Percentiles rank a stretch among this genome's conserved stretches.
These are phyloP conservation scores for Aphelinus certus DNA, from an alignment of 1,140 invertebrate genomes.

Conservation along the genomic window DNA sequence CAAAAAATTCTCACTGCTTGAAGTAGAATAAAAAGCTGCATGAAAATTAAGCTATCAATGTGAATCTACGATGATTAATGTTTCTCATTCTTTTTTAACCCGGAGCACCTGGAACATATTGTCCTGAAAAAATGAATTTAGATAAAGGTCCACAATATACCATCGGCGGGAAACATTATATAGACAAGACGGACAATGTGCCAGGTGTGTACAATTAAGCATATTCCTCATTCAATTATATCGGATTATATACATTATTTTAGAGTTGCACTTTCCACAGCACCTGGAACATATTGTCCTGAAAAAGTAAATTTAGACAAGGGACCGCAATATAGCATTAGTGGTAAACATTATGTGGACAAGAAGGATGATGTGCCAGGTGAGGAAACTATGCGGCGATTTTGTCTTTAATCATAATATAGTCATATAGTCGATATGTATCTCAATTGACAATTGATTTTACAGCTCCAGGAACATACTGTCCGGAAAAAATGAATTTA, in stretches of 20 bases:
- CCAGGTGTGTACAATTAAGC: conserved; percentile 43
- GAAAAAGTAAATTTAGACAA: conserved; percentile 46
- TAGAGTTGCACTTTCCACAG: conserved; percentile 12
- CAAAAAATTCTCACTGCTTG: too few species aligned
- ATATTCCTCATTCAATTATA: too few species aligned
- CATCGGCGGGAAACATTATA: conserved; percentile 52
- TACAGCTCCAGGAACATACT: conserved; percentile 54
- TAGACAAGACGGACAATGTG: conserved; percentile 47
- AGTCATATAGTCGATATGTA: background rate
- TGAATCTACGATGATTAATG: too few species aligned
- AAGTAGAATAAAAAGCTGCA: too few species aligned
- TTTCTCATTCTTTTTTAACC: too few species aligned
- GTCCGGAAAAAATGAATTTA: conserved; percentile 70
- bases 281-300: conserved; percentile 48
- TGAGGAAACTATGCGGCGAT: conserved; percentile 32
- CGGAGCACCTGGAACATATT: conserved; percentile 18
- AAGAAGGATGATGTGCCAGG: conserved; percentile 52
- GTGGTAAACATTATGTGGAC: conserved; percentile 42
- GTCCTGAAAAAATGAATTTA: conserved; percentile 45
- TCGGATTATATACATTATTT: too few species aligned
- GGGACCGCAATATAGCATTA: conserved; percentile 47
- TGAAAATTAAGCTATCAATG: too few species aligned
- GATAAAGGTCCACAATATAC: conserved; percentile 46
- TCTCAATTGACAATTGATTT: background rate
- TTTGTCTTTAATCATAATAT: background rate